Conservation (phyloP, 2,113 vertebrate species). For the Sphaerodactylus townsendi region DNA sequence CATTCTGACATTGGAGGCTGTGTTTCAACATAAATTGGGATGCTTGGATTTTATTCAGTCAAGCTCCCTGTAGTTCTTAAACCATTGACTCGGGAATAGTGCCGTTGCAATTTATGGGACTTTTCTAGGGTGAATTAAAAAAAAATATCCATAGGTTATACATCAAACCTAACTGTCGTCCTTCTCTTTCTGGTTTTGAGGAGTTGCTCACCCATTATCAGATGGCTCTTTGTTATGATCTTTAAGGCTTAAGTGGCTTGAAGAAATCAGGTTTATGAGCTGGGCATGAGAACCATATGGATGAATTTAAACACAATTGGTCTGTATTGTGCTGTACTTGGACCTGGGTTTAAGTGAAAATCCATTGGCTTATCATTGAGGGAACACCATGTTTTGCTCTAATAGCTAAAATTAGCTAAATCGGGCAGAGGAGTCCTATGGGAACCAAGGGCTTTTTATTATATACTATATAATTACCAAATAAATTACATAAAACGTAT, state of each 20-base stretch:
- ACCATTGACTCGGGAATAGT: background rate
- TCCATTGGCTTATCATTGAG: background rate
- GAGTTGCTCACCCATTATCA: background rate
- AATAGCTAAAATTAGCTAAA: no score
- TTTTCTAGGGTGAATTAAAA: background rate
- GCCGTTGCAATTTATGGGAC: background rate
- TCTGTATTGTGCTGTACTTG: background rate
- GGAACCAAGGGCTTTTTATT: no score
- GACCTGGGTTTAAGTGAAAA: background rate
- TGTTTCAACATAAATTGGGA: conserved; percentile 23
- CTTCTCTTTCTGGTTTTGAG: conserved; percentile 31
- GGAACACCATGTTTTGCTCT: background rate
- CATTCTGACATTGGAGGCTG: background rate
- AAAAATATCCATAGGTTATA: background rate
- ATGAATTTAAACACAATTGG: conserved; percentile 16
- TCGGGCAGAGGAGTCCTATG: no score
- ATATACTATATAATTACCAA: no score
- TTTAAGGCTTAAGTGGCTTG: conserved; percentile 3
- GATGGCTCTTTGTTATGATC: conserved; percentile 25
- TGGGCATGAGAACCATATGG: conserved; percentile 33
- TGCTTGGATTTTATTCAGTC: background rate
- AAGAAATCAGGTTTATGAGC: conserved; percentile 11
- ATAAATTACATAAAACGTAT: no score
- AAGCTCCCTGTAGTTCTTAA: background rate
- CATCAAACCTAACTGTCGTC: background rate